Conservation (phyloP, 2,113 vertebrate species). For the Psophia crepitans region DNA sequence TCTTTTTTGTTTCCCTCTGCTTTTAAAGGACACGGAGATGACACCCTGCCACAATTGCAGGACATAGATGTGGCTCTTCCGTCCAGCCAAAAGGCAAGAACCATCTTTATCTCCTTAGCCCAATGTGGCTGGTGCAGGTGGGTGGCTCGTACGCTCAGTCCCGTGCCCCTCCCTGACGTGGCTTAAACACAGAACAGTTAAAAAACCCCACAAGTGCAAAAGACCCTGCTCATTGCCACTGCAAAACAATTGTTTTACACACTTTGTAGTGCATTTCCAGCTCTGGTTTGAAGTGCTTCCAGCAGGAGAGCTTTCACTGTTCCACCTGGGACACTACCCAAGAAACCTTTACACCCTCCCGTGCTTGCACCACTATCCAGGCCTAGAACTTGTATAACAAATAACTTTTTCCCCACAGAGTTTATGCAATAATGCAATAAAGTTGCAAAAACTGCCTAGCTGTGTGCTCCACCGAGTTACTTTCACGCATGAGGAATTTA, state of each 20-base stretch:
- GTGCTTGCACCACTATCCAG: neutral
- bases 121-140: neutral
- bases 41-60: neutral
- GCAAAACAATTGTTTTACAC: neutral
- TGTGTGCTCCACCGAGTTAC: neutral
- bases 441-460: neutral
- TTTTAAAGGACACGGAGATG: neutral
- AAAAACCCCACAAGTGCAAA: neutral
- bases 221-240: neutral
- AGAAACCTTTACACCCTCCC: neutral
- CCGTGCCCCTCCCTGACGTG: neutral
- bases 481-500: neutral
- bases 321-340: neutral
- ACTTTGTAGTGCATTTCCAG: neutral
- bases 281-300: neutral
- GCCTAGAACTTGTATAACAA: neutral
- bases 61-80: neutral
- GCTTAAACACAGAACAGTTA: neutral
- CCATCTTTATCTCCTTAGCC: neutral
- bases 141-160: neutral
- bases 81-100: neutral
- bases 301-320: neutral
- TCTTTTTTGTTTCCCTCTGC: accelerated
- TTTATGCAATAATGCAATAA: neutral
- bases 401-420: neutral